A percentile compares a stretch with the other conserved stretches of the same genome.
phyloP scores from a whole-genome alignment of 92 coral and sea anemone species.

The Isaurus tuberculatus region DNA sequence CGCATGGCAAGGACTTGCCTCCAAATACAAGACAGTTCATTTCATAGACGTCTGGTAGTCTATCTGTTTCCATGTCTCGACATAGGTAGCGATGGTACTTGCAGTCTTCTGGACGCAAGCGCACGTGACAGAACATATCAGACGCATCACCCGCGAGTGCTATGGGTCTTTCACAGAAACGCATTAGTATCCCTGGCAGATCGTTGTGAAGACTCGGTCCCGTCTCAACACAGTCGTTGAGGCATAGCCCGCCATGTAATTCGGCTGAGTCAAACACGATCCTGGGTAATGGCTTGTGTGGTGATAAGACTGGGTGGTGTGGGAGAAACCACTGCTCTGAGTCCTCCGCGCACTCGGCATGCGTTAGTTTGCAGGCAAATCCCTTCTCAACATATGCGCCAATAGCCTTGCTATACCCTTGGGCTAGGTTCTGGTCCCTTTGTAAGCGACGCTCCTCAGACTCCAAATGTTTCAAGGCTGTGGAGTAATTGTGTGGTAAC shows the following conservation, averaged over 20 bases:
- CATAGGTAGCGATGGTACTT: constrained; percentile 47
- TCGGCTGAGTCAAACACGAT: too few species aligned
- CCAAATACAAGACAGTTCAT: constrained; percentile 46
- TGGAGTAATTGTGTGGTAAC: constrained; percentile 48
- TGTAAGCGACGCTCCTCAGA: constrained; percentile 42
- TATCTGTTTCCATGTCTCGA: constrained; percentile 17
- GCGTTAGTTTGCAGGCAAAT: too few species aligned
- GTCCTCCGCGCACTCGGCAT: too few species aligned
- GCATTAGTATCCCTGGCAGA: constrained; percentile 49
- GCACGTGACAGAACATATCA: constrained; percentile 53
- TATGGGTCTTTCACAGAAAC: background rate
- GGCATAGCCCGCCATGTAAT: too few species aligned
- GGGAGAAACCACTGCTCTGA: too few species aligned
- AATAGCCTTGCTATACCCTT: background rate
- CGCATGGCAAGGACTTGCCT: constrained; percentile 42
- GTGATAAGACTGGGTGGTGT: too few species aligned
- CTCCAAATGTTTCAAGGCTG: constrained; percentile 52
- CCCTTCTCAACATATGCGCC: too few species aligned
- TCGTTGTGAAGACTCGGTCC: constrained; percentile 60
- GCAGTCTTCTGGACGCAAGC: constrained; percentile 14
- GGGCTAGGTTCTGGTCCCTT: background rate
- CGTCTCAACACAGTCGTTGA: constrained; percentile 18
- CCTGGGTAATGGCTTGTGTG: too few species aligned
- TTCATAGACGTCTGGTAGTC: constrained; percentile 47
- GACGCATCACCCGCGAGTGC: constrained; percentile 48